Conservation (phyloP, 2,888 invertebrate species). For the Zaprionus lineosus region DNA sequence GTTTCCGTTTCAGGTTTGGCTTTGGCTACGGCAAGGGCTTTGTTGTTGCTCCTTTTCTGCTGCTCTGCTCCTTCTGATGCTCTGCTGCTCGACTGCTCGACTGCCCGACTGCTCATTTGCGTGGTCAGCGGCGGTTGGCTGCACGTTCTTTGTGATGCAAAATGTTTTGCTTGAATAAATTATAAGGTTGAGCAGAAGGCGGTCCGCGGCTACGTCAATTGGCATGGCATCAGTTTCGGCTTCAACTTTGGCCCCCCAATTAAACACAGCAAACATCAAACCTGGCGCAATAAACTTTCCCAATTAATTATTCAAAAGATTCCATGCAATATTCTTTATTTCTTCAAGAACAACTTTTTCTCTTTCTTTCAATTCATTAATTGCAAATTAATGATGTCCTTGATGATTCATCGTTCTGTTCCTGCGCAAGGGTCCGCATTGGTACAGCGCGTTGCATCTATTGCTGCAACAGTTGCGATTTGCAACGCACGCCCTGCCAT, state of each 20-base stretch:
- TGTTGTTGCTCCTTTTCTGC: slow-evolving; percentile 14
- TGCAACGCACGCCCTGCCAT: neutral
- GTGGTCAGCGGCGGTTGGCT: slow-evolving; percentile 45
- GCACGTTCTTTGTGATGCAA: slow-evolving; percentile 63
- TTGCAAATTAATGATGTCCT: no score
- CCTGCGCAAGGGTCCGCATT: slow-evolving; percentile 8
- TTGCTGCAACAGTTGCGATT: slow-evolving; percentile 12
- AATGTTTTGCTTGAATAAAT: slow-evolving; percentile 73
- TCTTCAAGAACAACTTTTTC: no score
- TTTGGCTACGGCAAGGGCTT: neutral
- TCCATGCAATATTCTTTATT: neutral
- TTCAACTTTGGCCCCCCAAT: neutral
- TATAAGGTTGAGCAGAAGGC: slow-evolving; percentile 47
- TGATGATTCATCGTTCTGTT: neutral
- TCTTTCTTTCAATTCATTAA: neutral
- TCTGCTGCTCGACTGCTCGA: slow-evolving; percentile 28
- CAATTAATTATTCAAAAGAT: no score
- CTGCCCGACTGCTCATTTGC: slow-evolving; percentile 44
- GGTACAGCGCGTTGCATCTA: slow-evolving; percentile 2
- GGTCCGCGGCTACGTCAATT: slow-evolving; percentile 7
- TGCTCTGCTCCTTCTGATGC: slow-evolving; percentile 5
- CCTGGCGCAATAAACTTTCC: no score
- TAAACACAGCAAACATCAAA: neutral
- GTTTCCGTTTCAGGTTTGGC: neutral
- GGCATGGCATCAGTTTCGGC: neutral